These are phyloP conservation scores for Haliaeetus vocifer DNA, from an alignment of 2,797 vertebrate species.

Conservation along the genomic window DNA sequence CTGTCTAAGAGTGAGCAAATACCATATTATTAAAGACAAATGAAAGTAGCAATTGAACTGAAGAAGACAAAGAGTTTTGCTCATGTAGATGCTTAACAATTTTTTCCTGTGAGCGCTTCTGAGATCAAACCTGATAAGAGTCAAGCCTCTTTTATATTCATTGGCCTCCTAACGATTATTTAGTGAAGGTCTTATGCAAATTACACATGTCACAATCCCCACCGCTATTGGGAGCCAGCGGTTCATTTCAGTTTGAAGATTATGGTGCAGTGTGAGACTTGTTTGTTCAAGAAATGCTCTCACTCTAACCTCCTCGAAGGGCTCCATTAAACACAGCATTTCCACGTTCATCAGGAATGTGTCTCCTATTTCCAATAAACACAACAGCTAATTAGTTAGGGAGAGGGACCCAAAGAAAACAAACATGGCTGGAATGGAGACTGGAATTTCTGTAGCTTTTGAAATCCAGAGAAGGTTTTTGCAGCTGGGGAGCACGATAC, in stretches of 20 bases:
- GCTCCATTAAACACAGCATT: not conserved
- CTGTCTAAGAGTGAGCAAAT: slow-evolving; percentile 56
- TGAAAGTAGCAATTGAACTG: slow-evolving; percentile 53
- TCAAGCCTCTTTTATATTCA: not conserved
- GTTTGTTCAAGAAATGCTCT: slow-evolving; percentile 8
- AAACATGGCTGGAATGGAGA: not conserved
- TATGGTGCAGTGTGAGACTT: not conserved
- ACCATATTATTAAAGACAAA: slow-evolving; percentile 63
- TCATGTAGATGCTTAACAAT: slow-evolving; percentile 17
- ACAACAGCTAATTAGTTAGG: slow-evolving; percentile 10
- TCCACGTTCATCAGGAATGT: not conserved
- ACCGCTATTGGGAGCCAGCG: not conserved
- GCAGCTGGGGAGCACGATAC: not conserved
- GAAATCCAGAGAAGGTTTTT: not conserved
- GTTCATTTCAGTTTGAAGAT: not conserved
- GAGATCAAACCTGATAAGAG: not conserved
- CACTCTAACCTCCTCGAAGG: not conserved
- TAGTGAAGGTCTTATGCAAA: slow-evolving; percentile 56
- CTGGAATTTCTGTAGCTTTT: not conserved
- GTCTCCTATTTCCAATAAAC: slow-evolving; percentile 44
- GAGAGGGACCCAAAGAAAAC: slow-evolving; percentile 33
- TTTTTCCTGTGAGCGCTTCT: not conserved
- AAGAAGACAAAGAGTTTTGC: slow-evolving; percentile 52
- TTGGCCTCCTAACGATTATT: not conserved
- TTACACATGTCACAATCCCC: not conserved